These are phyloP conservation scores for Hydraecia micacea DNA, from an alignment of 2,888 invertebrate genomes.

Conservation along the genomic window DNA sequence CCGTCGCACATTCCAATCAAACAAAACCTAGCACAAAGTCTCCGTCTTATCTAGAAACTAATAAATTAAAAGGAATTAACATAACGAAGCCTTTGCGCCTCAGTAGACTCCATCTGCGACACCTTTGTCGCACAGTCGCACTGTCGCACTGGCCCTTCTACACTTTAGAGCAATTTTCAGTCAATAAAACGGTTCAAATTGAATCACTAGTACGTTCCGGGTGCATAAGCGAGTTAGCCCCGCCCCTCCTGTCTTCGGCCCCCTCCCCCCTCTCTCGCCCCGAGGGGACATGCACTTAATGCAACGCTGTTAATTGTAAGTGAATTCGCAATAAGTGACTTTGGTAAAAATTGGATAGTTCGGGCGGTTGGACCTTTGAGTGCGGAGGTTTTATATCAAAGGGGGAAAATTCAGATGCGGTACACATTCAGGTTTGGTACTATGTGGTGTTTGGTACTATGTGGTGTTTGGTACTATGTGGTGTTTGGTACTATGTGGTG, in stretches of 20 bases:
- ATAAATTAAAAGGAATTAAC: constrained; percentile 65
- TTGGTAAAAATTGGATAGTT: constrained; percentile 57
- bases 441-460: not conserved
- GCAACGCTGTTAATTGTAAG: constrained; percentile 66
- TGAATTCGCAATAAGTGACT: constrained; percentile 63
- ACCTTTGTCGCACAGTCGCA: constrained; percentile 59
- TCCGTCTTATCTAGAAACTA: constrained; percentile 30
- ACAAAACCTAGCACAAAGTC: constrained; percentile 24
- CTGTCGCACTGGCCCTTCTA: constrained; percentile 55
- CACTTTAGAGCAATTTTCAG: constrained; percentile 72
- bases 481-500: too few relatives aligned
- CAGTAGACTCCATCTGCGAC: constrained; percentile 61
- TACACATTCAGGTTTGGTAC: not conserved
- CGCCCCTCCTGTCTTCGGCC: constrained; percentile 35
- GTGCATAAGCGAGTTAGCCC: constrained; percentile 72
- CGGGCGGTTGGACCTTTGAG: constrained; percentile 11
- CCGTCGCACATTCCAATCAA: constrained; percentile 23
- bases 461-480: too few relatives aligned
- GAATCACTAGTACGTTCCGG: constrained; percentile 70
- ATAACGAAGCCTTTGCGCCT: constrained; percentile 52
- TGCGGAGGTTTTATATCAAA: not conserved
- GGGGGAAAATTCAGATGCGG: not conserved
- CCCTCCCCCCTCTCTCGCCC: constrained; percentile 21
- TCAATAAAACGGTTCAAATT: constrained; percentile 74
- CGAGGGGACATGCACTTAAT: constrained; percentile 67